phyloP scores from a whole-genome alignment of 2,888 invertebrate genomes.

The Cataglyphis rosenhaueri region DNA sequence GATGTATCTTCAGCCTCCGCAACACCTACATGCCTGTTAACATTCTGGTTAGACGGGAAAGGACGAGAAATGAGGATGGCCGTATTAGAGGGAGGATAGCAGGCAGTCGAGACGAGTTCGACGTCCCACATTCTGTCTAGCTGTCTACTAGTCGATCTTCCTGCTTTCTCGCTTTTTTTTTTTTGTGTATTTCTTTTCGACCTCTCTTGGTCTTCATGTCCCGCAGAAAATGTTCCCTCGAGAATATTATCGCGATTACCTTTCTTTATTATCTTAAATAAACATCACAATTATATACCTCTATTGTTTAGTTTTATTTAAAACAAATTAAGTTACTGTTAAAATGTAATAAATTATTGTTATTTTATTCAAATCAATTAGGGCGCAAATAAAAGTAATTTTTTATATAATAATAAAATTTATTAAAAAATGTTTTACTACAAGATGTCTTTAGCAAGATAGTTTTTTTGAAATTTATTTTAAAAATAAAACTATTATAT shows the following conservation, averaged over 20 bases:
- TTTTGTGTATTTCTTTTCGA: constrained; percentile 15
- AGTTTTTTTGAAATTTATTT: neutral
- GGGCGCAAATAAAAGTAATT: neutral
- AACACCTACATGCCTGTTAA: constrained; percentile 34
- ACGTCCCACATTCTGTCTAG: constrained; percentile 80
- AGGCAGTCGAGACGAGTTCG: constrained; percentile 78
- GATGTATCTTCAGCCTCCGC: constrained; percentile 37
- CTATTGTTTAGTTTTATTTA: constrained; percentile 11
- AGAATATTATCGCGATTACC: neutral
- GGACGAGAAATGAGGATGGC: constrained; percentile 11
- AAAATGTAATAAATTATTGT: neutral
- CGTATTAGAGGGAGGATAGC: neutral
- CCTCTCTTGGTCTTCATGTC: constrained; percentile 13
- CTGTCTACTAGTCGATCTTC: constrained; percentile 64
- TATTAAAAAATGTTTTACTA: neutral
- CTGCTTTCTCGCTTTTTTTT: constrained; percentile 41
- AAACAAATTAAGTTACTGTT: constrained; percentile 17
- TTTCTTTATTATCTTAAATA: neutral
- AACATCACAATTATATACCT: neutral
- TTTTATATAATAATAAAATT: neutral
- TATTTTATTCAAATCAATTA: neutral
- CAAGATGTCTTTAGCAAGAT: neutral
- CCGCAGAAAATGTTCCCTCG: constrained; percentile 55
- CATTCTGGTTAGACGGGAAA: constrained; percentile 3
- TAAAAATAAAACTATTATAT: neutral